Conservation (phyloP, 2,113 vertebrate species). For the Saccopteryx bilineata region DNA sequence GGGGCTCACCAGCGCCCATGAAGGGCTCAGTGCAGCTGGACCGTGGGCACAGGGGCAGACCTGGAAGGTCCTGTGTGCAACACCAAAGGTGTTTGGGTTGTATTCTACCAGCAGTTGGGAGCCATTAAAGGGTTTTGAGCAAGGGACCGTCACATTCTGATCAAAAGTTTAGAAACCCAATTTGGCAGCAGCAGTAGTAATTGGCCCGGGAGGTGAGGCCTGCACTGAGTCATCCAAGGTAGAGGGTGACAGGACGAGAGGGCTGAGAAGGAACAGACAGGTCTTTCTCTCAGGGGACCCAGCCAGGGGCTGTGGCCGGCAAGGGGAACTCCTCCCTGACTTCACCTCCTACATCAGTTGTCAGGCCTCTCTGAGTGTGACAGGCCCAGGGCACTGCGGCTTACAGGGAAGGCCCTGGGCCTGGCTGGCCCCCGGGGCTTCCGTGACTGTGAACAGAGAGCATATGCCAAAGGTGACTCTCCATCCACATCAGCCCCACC, state of each 20-base stretch:
- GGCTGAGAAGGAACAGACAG: neutral
- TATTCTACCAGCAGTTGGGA: neutral
- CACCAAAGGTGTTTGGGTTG: neutral
- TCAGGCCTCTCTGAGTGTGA: neutral
- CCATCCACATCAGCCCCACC: slow-evolving; percentile 41
- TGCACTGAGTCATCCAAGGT: accelerated
- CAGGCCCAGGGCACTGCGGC: neutral
- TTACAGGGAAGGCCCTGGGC: neutral
- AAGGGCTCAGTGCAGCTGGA: neutral
- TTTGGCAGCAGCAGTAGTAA: neutral
- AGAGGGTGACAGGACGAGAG: neutral
- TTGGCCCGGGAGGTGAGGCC: neutral
- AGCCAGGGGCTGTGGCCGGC: neutral
- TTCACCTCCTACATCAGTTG: neutral
- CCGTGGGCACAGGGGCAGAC: neutral
- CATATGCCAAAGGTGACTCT: neutral
- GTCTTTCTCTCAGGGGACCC: neutral
- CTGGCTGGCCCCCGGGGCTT: neutral
- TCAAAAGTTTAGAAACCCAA: neutral
- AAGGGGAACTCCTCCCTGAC: neutral
- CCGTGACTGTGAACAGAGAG: neutral
- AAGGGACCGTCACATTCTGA: accelerated
- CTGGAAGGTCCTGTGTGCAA: neutral
- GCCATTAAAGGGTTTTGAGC: neutral
- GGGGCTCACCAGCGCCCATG: accelerated